Evolutionary conservation across 2,113 vertebrate genomes (phyloP).

Genomic region (Genyomyrus donnyi): DNA sequence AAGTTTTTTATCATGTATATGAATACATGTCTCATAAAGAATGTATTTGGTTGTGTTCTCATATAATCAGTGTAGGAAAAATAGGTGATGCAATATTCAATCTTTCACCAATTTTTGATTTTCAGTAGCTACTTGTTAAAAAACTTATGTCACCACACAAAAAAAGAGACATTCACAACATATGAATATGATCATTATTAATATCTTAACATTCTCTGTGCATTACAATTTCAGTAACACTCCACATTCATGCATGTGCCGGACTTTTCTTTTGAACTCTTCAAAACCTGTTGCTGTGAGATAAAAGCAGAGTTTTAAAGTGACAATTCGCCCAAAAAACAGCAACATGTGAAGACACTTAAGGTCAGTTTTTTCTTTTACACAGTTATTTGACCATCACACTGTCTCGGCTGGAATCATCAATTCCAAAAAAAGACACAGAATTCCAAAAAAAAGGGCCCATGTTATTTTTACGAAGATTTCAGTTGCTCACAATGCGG

Average conservation of each 20-base stretch:
- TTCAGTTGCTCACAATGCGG: background rate
- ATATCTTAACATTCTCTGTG: background rate
- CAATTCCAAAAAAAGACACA: too few species aligned
- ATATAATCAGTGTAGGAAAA: background rate
- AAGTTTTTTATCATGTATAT: background rate
- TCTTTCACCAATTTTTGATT: background rate
- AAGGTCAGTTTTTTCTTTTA: background rate
- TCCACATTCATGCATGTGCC: background rate
- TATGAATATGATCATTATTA: background rate
- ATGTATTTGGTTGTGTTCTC: background rate
- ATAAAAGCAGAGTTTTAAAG: background rate
- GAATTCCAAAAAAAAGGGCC: too few species aligned
- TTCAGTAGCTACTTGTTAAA: background rate
- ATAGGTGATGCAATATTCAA: background rate
- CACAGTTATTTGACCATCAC: background rate
- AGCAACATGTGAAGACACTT: background rate
- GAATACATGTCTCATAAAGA: background rate
- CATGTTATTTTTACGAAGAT: background rate
- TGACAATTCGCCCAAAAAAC: background rate
- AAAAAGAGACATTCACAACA: background rate
- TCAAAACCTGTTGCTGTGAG: background rate
- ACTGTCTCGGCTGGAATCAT: background rate
- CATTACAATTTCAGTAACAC: background rate
- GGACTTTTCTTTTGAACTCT: background rate
- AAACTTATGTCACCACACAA: background rate